Evolutionary conservation across 2,888 invertebrate genomes (phyloP), one percentile per base, ranked within the genome.

Genomic region (Noctua janthe): DNA sequence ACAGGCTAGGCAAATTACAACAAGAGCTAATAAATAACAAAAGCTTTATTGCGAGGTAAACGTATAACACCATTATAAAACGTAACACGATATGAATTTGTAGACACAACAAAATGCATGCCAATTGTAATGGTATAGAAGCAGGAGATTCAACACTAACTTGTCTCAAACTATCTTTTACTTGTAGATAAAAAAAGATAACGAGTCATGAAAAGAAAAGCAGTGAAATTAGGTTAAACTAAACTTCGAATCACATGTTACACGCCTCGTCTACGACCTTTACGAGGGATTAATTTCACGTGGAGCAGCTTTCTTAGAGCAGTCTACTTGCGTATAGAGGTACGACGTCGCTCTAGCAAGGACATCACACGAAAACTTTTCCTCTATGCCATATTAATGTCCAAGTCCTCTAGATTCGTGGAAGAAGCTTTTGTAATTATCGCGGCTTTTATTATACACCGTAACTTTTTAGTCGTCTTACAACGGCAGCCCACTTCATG

Each of bases 201-300:
- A 3, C 11, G 23, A 56, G 11, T 10, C 17, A 15, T 51, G 64
- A 67, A 62, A 80, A 76, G 49, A 67, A 82, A 23, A 59, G 3
- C 56, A 15, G 35, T 43, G 1, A n/a, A 80, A 82, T 75, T 67
- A 51, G 51, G 76, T 67, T 56, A 35, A 75, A 43, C 35, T 43
- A 17, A 80, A 79, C n/a, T 74, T 74, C 5, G 47, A 47, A 70
- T 74, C 82, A 81, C 56, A 69, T 69, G 51, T 39, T 62, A 47
- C 39, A 54, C 29, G 72, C 15, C 39, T 72, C 43, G 56, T 29
- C 29, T 49, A 39, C 66, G 66, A 77, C 39, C 67, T 51, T 75
- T 82, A 59, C 20, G 49, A 56, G 17, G 49, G 49, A 49, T 83
- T 83, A 77, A 77, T 70, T 82, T 78, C 23, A 78, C 64, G 78